Evolutionary conservation across 2,888 invertebrate genomes (phyloP).

Genomic region (Drosophila eohydei): DNA sequence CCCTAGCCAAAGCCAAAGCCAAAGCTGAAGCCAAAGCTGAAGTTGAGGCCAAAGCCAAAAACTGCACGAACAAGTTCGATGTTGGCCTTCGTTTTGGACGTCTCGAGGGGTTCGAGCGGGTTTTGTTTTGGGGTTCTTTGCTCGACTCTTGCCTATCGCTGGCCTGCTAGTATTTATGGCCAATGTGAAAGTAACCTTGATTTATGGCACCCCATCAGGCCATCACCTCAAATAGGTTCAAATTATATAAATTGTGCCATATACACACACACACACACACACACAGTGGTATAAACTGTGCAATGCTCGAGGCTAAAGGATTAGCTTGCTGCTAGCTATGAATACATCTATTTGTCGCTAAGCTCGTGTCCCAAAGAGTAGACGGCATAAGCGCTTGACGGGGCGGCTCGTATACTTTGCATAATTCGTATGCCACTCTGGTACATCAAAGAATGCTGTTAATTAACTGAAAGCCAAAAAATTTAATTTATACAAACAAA

Average conservation of each 20-base stretch:
- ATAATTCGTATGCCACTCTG: not conserved
- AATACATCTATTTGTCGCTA: conserved; percentile 37
- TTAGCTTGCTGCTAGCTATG: conserved; percentile 34
- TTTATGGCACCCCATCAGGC: conserved; percentile 56
- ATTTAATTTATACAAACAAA: not conserved
- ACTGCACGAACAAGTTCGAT: conserved; percentile 71
- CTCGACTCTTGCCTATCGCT: conserved; percentile 28
- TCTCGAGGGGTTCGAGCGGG: conserved; percentile 25
- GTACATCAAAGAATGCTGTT: conserved; percentile 31
- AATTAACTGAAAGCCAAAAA: conserved; percentile 27
- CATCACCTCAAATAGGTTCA: conserved; percentile 64
- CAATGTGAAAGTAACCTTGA: conserved; percentile 68
- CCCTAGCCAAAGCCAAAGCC: conserved; percentile 28
- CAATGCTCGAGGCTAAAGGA: conserved; percentile 23
- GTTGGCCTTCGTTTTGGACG: conserved; percentile 48
- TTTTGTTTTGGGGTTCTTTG: conserved; percentile 23
- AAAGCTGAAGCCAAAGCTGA: conserved; percentile 18
- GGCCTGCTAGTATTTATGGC: conserved; percentile 41
- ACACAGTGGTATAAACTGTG: conserved; percentile 27
- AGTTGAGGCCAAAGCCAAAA: conserved; percentile 23
- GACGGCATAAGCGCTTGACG: too few relatives aligned
- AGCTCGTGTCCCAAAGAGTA: conserved; percentile 19
- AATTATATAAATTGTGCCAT: conserved; percentile 74
- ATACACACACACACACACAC: conserved; percentile 31
- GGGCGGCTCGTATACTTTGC: not conserved